Evolutionary conservation across 2,888 invertebrate genomes (phyloP).

Genomic region (Cephus rjabovi): DNA sequence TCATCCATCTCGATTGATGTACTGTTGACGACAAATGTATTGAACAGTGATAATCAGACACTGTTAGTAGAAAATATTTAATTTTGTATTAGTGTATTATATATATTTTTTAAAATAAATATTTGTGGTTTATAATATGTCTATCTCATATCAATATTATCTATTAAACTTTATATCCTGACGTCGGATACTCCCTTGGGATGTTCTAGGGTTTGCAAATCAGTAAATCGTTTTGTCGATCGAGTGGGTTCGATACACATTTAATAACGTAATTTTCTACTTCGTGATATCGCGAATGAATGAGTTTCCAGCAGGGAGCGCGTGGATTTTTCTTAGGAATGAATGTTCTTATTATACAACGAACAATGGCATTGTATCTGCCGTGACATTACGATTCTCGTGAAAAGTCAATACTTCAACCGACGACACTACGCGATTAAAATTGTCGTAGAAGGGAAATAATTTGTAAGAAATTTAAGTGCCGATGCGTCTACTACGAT

Average conservation of each 20-base stretch:
- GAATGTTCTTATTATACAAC: neutral
- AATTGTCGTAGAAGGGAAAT: neutral
- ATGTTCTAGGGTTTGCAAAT: neutral
- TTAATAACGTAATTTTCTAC: neutral
- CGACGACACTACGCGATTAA: neutral
- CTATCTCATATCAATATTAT: neutral
- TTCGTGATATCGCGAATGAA: slow-evolving; percentile 7
- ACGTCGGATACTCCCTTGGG: neutral
- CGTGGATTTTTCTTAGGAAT: neutral
- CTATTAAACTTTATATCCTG: neutral
- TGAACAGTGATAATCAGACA: neutral
- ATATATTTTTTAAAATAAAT: neutral
- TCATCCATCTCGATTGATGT: neutral
- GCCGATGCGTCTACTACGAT: neutral
- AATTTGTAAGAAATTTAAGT: too few species aligned
- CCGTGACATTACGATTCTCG: neutral
- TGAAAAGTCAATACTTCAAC: neutral
- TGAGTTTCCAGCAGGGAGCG: neutral
- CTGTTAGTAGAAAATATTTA: neutral
- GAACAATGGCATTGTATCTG: neutral
- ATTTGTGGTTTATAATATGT: too few species aligned
- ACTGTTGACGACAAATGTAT: too few species aligned
- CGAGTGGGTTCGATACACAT: neutral
- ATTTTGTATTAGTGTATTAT: neutral
- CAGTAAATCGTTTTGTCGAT: slow-evolving; percentile 5